phyloP scores from a whole-genome alignment of 2,113 vertebrate genomes.

The Poicephalus gulielmi region DNA sequence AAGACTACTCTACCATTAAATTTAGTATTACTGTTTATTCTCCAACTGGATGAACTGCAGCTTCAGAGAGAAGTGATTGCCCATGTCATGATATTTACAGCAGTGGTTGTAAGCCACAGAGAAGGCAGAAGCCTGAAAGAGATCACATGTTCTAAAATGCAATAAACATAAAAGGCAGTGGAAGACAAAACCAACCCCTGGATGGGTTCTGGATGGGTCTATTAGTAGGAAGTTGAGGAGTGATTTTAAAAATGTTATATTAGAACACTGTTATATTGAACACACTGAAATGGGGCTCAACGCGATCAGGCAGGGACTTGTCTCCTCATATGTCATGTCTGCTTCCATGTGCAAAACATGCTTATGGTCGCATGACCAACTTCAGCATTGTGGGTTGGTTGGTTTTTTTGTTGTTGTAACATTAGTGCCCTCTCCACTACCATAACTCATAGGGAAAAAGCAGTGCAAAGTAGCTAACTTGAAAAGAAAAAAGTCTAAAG shows the following conservation, averaged over 20 bases:
- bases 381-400: neutral
- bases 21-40: neutral
- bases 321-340: neutral
- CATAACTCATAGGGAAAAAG: neutral
- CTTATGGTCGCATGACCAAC: neutral
- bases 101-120: fast-evolving
- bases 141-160: neutral
- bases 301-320: neutral
- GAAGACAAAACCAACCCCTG: neutral
- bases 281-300: neutral
- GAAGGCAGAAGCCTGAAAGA: neutral
- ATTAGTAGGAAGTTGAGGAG: neutral
- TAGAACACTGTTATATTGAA: neutral
- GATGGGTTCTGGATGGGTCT: neutral
- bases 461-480: neutral
- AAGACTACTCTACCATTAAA: neutral
- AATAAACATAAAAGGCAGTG: neutral
- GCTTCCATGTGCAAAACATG: neutral
- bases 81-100: neutral
- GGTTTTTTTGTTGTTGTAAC: neutral
- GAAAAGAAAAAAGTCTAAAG: neutral
- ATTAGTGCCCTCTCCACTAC: neutral
- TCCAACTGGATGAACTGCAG: neutral
- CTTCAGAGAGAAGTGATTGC: neutral
- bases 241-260: neutral